Percentiles rank a stretch among this genome's conserved stretches.
Conservation (phyloP, 2,888 invertebrate genomes). For the Drosophila antonietae region DNA sequence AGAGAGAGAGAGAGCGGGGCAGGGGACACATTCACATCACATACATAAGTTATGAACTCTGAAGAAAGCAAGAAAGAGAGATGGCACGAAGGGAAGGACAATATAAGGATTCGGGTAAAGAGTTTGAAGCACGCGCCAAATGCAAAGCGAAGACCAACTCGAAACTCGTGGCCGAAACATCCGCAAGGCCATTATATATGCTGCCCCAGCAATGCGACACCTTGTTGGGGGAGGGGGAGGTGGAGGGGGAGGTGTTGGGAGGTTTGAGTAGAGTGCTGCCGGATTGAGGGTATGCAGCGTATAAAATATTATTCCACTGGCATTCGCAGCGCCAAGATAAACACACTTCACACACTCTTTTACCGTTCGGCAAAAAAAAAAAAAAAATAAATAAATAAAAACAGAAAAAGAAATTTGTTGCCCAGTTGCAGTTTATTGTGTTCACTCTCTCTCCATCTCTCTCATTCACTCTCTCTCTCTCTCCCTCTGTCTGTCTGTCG, state of each 20-base stretch:
- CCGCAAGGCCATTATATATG: slow-evolving; percentile 34
- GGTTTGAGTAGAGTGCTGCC: neutral
- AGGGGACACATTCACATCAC: slow-evolving; percentile 22
- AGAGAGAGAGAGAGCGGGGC: neutral
- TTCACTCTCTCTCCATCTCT: neutral
- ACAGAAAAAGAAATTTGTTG: slow-evolving; percentile 3
- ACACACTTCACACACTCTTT: slow-evolving; percentile 29
- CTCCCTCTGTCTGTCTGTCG: neutral
- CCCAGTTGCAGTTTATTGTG: slow-evolving; percentile 27
- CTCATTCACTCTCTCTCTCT: neutral
- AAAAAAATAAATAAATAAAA: neutral
- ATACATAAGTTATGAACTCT: slow-evolving; percentile 61
- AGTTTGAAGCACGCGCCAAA: slow-evolving; percentile 52
- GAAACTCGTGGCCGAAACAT: slow-evolving; percentile 22
- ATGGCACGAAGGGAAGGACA: neutral
- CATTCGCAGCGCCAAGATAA: slow-evolving; percentile 46
- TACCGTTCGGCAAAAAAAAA: neutral
- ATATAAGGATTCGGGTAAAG: slow-evolving; percentile 10
- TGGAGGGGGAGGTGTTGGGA: neutral
- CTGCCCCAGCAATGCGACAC: slow-evolving; percentile 41
- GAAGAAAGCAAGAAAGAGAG: slow-evolving; percentile 16
- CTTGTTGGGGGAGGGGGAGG: neutral
- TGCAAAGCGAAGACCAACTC: slow-evolving; percentile 29
- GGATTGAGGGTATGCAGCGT: slow-evolving; percentile 19
- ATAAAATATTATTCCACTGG: slow-evolving; percentile 48